These are phyloP conservation scores for Dunckerocampus dactyliophorus DNA, from an alignment of 2,113 vertebrate species.

Conservation along the genomic window DNA sequence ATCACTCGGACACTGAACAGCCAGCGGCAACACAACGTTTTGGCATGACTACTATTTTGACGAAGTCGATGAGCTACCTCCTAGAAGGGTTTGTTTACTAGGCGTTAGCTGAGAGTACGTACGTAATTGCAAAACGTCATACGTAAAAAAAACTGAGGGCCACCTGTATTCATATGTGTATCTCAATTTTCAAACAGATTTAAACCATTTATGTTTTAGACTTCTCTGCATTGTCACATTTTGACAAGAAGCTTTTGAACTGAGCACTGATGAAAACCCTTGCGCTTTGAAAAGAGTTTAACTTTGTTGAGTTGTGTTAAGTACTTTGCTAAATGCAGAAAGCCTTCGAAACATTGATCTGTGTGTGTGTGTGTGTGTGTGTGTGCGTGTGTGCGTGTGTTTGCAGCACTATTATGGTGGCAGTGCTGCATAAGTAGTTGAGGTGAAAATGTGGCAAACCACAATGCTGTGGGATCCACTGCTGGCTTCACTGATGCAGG, in stretches of 20 bases:
- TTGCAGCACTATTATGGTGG: conserved; percentile 37
- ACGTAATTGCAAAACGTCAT: too few relatives aligned
- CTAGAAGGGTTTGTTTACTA: too few relatives aligned
- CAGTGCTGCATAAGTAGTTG: conserved; percentile 46
- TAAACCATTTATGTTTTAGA: too few relatives aligned
- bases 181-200: too few relatives aligned
- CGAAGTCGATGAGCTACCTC: too few relatives aligned
- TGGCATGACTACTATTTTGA: too few relatives aligned
- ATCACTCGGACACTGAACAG: too few relatives aligned
- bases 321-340: conserved; percentile 38
- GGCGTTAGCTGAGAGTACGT: too few relatives aligned
- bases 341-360: conserved; percentile 41
- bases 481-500: conserved; percentile 74
- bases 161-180: too few relatives aligned
- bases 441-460: conserved; percentile 50
- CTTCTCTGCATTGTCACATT: too few relatives aligned
- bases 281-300: conserved; percentile 24
- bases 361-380: conserved; percentile 14
- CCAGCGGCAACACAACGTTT: too few relatives aligned
- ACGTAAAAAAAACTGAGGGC: too few relatives aligned
- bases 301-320: conserved; percentile 25
- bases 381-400: conserved; percentile 18
- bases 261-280: neutral
- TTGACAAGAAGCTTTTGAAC: neutral
- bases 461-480: conserved; percentile 70